Evolutionary conservation across 2,113 vertebrate genomes (phyloP), one percentile per base, ranked within the genome.

Genomic region (Dunckerocampus dactyliophorus): DNA sequence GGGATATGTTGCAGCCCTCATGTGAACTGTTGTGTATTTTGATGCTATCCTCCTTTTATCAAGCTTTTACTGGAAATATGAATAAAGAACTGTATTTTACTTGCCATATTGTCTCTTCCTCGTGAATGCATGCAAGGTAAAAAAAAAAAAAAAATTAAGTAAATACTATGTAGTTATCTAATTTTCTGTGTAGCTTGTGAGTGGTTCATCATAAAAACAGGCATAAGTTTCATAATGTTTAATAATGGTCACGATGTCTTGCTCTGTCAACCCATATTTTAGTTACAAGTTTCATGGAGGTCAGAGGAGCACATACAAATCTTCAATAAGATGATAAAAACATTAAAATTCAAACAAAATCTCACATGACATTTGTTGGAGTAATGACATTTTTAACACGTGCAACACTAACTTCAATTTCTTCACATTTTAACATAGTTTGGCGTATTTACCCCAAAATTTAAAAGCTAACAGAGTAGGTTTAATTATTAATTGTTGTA

Each of bases 1-100:
- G 24, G 24, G 3, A 28, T 28, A 28, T 28, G 24, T 28, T 28
- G 24, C 24, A 28, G 24, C 24, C 24, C 2, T 10, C 9, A 39
- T 39, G 37, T 8, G 8, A 39, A 10, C 11, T 39, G 37, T 8
- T 10, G n/a, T 55, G 34, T 55, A 39, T 39, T 55, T 55, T 28
- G 13, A 15, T 37, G 17, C 28, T 10, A 34, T 31, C 52, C 28
- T n/a, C n/a, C n/a, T n/a, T 54, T 37, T 54, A 22, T 50, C 34
- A 20, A 54, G 31, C n/a, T 53, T 65, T n/a, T 46, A 53, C 9
- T 72, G 4, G 60, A 56, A 58, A 22, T 34, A 28, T 55, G 16
- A 31, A 42, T 39, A 55, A 39, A 55, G 17, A 54, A 34, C 17
- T 54, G 28, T 37, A 39, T 55, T 55, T 55, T 55, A 55, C n/a